Evolutionary conservation across 2,888 invertebrate genomes (phyloP), one percentile per base, ranked within the genome.

Genomic region (Drosophila tanythrix): DNA sequence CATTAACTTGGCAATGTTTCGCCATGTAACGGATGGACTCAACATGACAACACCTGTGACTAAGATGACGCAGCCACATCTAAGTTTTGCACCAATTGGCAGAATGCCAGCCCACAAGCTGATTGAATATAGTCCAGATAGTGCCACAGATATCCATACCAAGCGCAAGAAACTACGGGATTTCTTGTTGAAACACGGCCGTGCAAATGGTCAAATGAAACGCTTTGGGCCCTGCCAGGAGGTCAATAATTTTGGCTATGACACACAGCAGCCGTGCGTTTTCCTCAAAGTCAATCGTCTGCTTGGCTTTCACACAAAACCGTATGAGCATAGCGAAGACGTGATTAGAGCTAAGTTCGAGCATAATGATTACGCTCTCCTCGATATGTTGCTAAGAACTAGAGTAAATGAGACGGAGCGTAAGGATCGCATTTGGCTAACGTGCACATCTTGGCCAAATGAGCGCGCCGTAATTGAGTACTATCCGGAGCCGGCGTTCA

Each of bases 251-350:
- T 87, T 67, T 33, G 84, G 86, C n/a, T 82, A 79, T 53, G 15
- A n/a, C 1, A 59, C 33, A 13, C 13, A 13, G 0, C 29, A 68
- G 7, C 86, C 89, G 3, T 89, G 89, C 29, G 53, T 87, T 0
- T 87, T 87, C 43, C 36, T 87, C 0, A 87, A 87, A 65, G 27
- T 87, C 0, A 89, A 87, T 70, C 81, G 84, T 0, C 15, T 82
- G 0, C 57, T 89, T 57, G 81, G 85, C 15, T 87, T 87, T 6
- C 59, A 55, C 6, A 76, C 79, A 0, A 25, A 60, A 0, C 51
- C 81, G 0, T 87, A 63, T 38, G 33, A 8, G 0, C 7, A 57
- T 15, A 3, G 48, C 1, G 21, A 66, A 7, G 48, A 80, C 7
- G 15, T 89, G 4, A 1, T 13, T 0, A 56, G 33, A 21, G 13